phyloP scores from a whole-genome alignment of 2,113 vertebrate genomes.

The Anolis carolinensis region DNA sequence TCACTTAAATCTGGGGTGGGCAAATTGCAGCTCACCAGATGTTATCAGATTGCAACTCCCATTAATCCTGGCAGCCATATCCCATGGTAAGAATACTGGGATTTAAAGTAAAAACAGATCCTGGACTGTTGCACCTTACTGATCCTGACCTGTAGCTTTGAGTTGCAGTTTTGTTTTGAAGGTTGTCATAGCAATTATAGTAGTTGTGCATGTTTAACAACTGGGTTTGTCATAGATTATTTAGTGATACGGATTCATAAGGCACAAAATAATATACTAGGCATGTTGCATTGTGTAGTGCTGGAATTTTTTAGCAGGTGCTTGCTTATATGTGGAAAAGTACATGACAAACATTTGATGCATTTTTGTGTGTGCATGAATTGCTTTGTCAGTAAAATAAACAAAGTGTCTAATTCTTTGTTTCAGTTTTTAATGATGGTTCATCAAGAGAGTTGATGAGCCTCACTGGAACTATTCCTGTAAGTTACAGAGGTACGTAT shows the following conservation, averaged over 20 bases:
- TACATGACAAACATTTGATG: not conserved
- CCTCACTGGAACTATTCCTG: slow-evolving; percentile 94
- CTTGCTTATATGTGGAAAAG: not conserved
- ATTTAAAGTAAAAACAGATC: no score
- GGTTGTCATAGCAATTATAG: not conserved
- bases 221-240: not conserved
- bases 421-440: slow-evolving; percentile 96
- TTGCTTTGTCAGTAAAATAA: not conserved
- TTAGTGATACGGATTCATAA: not conserved
- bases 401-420: not conserved
- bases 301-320: not conserved
- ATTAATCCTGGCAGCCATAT: no score
- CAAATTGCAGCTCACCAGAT: no score
- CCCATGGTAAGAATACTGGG: no score
- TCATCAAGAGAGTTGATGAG: slow-evolving; percentile 94
- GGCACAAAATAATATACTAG: not conserved
- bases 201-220: not conserved
- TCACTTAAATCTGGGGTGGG: not conserved
- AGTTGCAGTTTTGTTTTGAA: not conserved
- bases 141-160: no score
- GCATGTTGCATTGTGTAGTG: not conserved
- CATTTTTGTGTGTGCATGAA: not conserved
- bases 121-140: no score
- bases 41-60: no score
- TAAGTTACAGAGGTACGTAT: slow-evolving; percentile 91